Base-by-base conservation (phyloP, 2,888 invertebrate species). In the Bombylius discolor region DNA sequence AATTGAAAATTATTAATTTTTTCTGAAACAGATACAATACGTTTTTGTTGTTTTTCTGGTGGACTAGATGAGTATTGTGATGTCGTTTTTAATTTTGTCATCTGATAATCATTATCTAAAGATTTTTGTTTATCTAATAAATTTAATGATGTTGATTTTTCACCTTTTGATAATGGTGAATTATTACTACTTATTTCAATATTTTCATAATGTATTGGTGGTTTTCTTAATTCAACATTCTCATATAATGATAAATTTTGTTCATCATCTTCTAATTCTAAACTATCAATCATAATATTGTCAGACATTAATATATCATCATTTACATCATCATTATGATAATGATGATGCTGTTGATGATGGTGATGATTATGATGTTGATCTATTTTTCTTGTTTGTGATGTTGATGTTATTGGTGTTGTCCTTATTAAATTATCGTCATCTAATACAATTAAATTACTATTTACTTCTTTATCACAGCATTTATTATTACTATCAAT, bases 191-290 rank as follows among this genome's bases (percentile, higher is more conserved):
- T 70, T 49, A 71, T 68, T 57, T 68, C 64, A 57, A 73, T 61
- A 66, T 72, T 71, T 62, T 72, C 71, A 59, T 74, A 70, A 47
- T 72, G 64, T 49, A 67, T 68, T 62, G 67, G 63, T 9, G 72
- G 71, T 58, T 71, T 71, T 7, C 70, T 66, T 36, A 73, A 49
- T 56, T 74, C 70, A n/a, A 75, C 69, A 59, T 75, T 75, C 60
- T 75, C 75, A 56, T 74, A 74, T 0, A 75, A 64, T 39, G 73
- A 62, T 48, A 69, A 64, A 49, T 68, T 67, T 51, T 66, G 64
- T 51, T 66, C 65, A 55, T 67, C 65, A 49, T 62, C 62, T 51
- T 67, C 68, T 47, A 66, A 61, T 51, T 67, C 68, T 47, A 66
- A 61, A 52, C 64, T 64, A 54, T 66, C 64, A 47, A 62, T 61